A percentile compares a stretch with the other conserved stretches of the same genome.
Evolutionary conservation across 2,113 vertebrate species (phyloP).

Genomic region (Electrona antarctica): DNA sequence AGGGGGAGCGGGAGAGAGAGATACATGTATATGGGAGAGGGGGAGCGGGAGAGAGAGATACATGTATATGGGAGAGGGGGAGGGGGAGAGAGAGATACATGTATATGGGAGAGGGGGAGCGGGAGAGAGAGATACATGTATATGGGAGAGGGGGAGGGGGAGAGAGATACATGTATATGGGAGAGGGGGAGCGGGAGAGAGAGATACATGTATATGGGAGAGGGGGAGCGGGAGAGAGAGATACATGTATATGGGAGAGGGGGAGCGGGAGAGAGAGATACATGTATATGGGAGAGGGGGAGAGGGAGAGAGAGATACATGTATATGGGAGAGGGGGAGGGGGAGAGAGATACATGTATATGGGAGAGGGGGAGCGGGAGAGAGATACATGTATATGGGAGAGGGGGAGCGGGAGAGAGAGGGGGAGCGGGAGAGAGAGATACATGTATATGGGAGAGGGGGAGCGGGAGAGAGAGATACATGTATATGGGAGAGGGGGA

Average conservation of each 20-base stretch:
- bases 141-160: not conserved
- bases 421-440: too few relatives aligned
- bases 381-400: too few relatives aligned
- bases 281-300: not conserved
- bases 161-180: too few relatives aligned
- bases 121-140: slow-evolving; percentile 41
- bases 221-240: not conserved
- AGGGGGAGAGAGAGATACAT: too few relatives aligned
- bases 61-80: not conserved
- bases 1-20: not conserved
- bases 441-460: not conserved
- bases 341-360: slow-evolving; percentile 37
- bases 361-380: not conserved
- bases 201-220: not conserved
- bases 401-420: slow-evolving; percentile 34
- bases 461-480: not conserved
- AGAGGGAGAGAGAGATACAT: too few relatives aligned
- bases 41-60: slow-evolving; percentile 41
- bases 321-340: not conserved
- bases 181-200: slow-evolving; percentile 34
- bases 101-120: not conserved
- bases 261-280: slow-evolving; percentile 41
- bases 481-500: slow-evolving; percentile 34
- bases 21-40: too few relatives aligned
- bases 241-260: too few relatives aligned